Evolutionary conservation across 2,888 invertebrate genomes (phyloP).

Genomic region (Callosobruchus maculatus): DNA sequence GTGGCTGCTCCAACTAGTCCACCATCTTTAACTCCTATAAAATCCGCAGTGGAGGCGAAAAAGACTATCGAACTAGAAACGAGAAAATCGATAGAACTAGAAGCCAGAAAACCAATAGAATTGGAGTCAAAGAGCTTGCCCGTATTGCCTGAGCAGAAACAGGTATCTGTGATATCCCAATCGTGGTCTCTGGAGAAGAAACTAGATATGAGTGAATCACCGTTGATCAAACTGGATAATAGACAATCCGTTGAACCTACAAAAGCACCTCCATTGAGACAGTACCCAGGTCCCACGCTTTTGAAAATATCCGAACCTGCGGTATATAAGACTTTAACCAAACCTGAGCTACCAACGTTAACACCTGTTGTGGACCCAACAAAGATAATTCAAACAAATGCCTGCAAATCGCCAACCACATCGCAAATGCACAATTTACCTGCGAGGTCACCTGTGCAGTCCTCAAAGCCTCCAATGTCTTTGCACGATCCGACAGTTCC

Average conservation of each 20-base stretch:
- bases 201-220: constrained; percentile 11
- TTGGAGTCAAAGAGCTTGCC: constrained; percentile 26
- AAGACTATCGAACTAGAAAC: neutral
- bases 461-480: constrained; percentile 23
- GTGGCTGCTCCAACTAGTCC: constrained; percentile 31
- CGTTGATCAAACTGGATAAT: constrained; percentile 17
- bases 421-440: constrained; percentile 36
- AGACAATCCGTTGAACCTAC: constrained; percentile 11
- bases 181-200: constrained; percentile 27
- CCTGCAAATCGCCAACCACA: constrained; percentile 1
- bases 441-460: constrained; percentile 24
- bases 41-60: constrained; percentile 15
- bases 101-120: constrained; percentile 21
- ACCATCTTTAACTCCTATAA: constrained; percentile 45
- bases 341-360: constrained; percentile 26
- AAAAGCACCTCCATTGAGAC: constrained; percentile 13
- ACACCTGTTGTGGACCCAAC: constrained; percentile 17
- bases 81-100: constrained; percentile 1
- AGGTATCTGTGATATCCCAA: constrained; percentile 31
- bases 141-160: constrained; percentile 28
- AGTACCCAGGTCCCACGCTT: constrained; percentile 17
- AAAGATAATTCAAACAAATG: constrained; percentile 11
- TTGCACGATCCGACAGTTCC: constrained; percentile 18
- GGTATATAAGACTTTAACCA: constrained; percentile 29
- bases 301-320: constrained; percentile 30